A percentile compares a stretch with the other conserved stretches of the same genome.
Conservation (phyloP, 2,888 invertebrate species). For the Parthenolecanium corni region DNA sequence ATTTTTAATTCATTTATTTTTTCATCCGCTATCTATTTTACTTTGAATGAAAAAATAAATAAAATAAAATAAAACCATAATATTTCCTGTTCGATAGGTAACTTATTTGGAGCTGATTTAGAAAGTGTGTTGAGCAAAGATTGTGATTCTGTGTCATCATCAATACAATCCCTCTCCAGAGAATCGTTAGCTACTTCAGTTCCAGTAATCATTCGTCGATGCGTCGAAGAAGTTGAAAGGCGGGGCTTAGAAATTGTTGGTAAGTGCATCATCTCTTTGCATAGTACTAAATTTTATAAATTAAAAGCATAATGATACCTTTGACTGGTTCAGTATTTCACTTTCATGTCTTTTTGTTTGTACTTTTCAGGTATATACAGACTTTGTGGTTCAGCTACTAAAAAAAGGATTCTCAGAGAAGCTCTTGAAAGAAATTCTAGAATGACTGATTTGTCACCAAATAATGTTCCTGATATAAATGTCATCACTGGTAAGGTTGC, state of each 20-base stretch:
- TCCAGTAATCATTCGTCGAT: slow-evolving; percentile 81
- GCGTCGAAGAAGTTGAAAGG: slow-evolving; percentile 90
- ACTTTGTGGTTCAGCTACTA: slow-evolving; percentile 91
- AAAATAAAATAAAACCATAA: too few relatives aligned
- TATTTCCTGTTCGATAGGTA: too few relatives aligned
- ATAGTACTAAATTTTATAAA: too few relatives aligned
- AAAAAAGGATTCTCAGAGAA: slow-evolving; percentile 85
- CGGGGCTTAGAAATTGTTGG: slow-evolving; percentile 90
- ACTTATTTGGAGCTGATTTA: slow-evolving; percentile 63
- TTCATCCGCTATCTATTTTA: too few relatives aligned
- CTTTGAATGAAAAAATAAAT: too few relatives aligned
- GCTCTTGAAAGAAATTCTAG: slow-evolving; percentile 83
- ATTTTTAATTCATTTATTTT: too few relatives aligned
- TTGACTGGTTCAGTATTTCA: too few relatives aligned
- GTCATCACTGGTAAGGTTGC: slow-evolving; percentile 66
- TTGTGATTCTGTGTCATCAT: slow-evolving; percentile 53
- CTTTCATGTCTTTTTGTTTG: slow-evolving; percentile 7
- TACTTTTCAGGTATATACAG: slow-evolving; percentile 63
- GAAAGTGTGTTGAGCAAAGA: slow-evolving; percentile 66
- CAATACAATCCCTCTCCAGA: slow-evolving; percentile 39
- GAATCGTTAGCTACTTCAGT: slow-evolving; percentile 53
- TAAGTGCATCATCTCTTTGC: slow-evolving; percentile 39
- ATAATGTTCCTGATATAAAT: slow-evolving; percentile 97
- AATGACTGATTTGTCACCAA: slow-evolving; percentile 84
- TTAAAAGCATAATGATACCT: too few relatives aligned